Evolutionary conservation across 2,888 invertebrate genomes (phyloP).

Genomic region (Oligia fasciuncula): DNA sequence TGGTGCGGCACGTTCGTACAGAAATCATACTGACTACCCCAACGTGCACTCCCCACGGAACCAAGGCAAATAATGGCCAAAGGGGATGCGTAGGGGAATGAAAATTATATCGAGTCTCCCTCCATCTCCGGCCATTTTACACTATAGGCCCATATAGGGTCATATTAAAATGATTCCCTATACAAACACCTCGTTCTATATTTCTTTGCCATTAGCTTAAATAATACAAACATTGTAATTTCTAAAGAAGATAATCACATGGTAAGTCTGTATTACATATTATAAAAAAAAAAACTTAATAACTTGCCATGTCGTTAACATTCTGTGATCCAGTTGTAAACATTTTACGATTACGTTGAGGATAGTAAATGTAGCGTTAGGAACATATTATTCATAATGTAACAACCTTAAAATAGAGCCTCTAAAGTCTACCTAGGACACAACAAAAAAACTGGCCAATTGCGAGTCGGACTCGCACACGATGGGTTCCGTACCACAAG

Average conservation of each 20-base stretch:
- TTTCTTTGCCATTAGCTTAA: neutral
- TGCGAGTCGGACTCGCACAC: too few relatives aligned
- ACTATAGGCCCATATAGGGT: slow-evolving; percentile 55
- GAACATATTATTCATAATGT: neutral
- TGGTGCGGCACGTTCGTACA: slow-evolving; percentile 62
- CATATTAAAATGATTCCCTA: slow-evolving; percentile 71
- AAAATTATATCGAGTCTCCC: slow-evolving; percentile 71
- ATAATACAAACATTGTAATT: neutral
- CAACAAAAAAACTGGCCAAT: too few relatives aligned
- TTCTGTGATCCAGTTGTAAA: neutral
- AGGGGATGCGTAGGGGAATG: slow-evolving; percentile 69
- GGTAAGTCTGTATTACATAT: too few relatives aligned
- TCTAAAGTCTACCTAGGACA: too few relatives aligned
- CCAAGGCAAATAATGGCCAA: slow-evolving; percentile 65
- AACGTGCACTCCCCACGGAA: slow-evolving; percentile 50
- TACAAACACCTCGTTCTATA: slow-evolving; percentile 51
- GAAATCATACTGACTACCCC: slow-evolving; percentile 50
- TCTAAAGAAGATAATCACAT: neutral
- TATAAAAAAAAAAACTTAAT: neutral
- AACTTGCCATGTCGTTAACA: neutral
- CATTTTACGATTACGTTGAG: neutral
- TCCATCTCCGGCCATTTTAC: slow-evolving; percentile 50
- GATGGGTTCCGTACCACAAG: too few relatives aligned
- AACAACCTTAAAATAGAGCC: neutral
- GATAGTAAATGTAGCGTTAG: neutral